These are phyloP conservation scores for Campoletis raptor DNA, from an alignment of 2,888 invertebrate species.

Conservation along the genomic window DNA sequence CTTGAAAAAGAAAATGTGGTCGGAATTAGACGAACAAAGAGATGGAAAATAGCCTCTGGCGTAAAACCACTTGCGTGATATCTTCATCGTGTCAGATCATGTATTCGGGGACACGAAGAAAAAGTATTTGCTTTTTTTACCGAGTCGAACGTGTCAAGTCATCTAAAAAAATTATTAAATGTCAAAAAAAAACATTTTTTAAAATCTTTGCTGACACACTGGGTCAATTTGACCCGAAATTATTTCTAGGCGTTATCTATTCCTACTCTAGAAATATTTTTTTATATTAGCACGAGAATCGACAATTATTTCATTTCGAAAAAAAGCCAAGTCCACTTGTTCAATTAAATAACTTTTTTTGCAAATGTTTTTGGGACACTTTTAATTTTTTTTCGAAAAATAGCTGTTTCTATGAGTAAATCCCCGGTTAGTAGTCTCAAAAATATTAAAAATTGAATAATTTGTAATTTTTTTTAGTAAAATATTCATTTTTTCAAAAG, in stretches of 20 bases:
- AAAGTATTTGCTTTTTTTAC: neutral
- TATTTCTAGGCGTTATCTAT: neutral
- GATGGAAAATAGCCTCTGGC: neutral
- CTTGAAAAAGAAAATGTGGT: neutral
- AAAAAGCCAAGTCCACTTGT: no score
- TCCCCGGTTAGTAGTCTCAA: no score
- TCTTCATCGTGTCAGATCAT: neutral
- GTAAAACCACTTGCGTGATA: slow-evolving; percentile 8
- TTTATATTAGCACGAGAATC: no score
- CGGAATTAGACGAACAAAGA: neutral
- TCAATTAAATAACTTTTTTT: no score
- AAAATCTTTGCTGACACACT: neutral
- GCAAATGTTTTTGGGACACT: no score
- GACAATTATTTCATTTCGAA: no score
- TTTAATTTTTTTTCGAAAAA: no score
- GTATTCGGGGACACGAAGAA: neutral
- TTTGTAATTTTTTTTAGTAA: no score
- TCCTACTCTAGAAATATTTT: no score
- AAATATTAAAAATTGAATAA: no score
- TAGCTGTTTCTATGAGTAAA: no score
- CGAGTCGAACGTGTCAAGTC: neutral
- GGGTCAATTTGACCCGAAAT: neutral
- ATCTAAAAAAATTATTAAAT: neutral
- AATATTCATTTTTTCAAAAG: no score
- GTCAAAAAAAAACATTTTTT: neutral